Percentiles rank a stretch among this genome's conserved stretches.
Conservation (phyloP, 2,888 invertebrate species). For the Sialis lutaria region DNA sequence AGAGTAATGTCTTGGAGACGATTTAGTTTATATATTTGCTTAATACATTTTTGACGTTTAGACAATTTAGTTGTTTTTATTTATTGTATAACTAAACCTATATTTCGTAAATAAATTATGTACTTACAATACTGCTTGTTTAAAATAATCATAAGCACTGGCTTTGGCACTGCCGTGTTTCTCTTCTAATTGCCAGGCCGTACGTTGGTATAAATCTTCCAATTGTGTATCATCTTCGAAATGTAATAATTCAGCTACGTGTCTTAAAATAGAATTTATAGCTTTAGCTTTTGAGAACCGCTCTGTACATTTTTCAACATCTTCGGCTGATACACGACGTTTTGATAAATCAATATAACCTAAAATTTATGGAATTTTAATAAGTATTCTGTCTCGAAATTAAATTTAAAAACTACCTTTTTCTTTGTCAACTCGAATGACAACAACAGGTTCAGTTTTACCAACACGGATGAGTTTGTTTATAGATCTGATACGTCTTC, state of each 20-base stretch:
- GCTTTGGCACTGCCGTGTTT: slow-evolving; percentile 91
- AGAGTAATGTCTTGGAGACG: too few species aligned
- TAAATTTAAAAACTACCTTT: slow-evolving; percentile 48
- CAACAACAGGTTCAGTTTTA: slow-evolving; percentile 96
- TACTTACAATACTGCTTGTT: slow-evolving; percentile 88
- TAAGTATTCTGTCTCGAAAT: neutral
- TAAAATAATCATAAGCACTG: slow-evolving; percentile 94
- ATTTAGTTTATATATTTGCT: too few species aligned
- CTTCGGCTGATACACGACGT: slow-evolving; percentile 93
- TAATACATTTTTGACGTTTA: too few species aligned
- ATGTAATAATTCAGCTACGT: slow-evolving; percentile 87
- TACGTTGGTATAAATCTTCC: slow-evolving; percentile 87
- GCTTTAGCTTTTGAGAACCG: slow-evolving; percentile 97
- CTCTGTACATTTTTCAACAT: slow-evolving; percentile 96
- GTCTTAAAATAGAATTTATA: slow-evolving; percentile 92
- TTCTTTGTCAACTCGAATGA: slow-evolving; percentile 98
- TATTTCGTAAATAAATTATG: slow-evolving; percentile 3
- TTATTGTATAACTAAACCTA: slow-evolving; percentile 5
- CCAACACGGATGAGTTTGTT: slow-evolving; percentile 98
- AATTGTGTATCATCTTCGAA: slow-evolving; percentile 84
- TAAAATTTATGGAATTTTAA: slow-evolving; percentile 20
- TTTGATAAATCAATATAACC: slow-evolving; percentile 99
- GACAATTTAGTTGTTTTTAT: too few species aligned
- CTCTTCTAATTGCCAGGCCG: slow-evolving; percentile 97
- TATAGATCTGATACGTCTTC: slow-evolving; percentile 96